phyloP scores from a whole-genome alignment of 2,888 invertebrate genomes.

The Mermis nigrescens region DNA sequence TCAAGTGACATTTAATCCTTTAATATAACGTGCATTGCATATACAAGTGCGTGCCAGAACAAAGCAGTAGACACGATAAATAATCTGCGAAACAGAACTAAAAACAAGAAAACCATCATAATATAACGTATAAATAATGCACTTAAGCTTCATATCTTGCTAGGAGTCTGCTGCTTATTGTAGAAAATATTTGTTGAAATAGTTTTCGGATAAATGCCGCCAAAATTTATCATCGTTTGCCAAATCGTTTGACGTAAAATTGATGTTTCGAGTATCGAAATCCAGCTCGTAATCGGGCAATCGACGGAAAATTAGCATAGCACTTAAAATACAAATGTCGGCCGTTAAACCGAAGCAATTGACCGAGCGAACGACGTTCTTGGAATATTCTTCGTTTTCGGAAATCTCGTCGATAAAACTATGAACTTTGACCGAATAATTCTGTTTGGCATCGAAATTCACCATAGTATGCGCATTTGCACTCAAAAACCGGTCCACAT shows the following conservation, averaged over 20 bases:
- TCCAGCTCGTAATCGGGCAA: background rate
- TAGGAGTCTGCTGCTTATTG: too few species aligned
- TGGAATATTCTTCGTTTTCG: background rate
- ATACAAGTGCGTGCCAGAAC: too few species aligned
- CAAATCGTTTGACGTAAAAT: too few species aligned
- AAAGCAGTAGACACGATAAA: too few species aligned
- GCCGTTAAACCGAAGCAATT: conserved; percentile 2
- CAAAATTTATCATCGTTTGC: background rate
- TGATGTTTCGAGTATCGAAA: too few species aligned
- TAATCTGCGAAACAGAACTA: too few species aligned
- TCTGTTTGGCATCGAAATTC: background rate
- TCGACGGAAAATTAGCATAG: background rate
- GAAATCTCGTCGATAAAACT: background rate
- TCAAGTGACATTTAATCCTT: too few species aligned
- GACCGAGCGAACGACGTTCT: background rate
- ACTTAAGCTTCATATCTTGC: too few species aligned
- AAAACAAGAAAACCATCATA: too few species aligned
- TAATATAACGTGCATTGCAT: too few species aligned
- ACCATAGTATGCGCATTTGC: background rate
- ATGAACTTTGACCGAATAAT: background rate
- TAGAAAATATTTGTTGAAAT: background rate
- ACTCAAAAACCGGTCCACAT: conserved; percentile 1
- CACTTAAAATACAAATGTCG: background rate
- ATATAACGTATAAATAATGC: too few species aligned
- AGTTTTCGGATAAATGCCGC: background rate